Evolutionary conservation across 1,140 invertebrate genomes (phyloP), one percentile per base, ranked within the genome.

Genomic region (Tenebrio molitor): DNA sequence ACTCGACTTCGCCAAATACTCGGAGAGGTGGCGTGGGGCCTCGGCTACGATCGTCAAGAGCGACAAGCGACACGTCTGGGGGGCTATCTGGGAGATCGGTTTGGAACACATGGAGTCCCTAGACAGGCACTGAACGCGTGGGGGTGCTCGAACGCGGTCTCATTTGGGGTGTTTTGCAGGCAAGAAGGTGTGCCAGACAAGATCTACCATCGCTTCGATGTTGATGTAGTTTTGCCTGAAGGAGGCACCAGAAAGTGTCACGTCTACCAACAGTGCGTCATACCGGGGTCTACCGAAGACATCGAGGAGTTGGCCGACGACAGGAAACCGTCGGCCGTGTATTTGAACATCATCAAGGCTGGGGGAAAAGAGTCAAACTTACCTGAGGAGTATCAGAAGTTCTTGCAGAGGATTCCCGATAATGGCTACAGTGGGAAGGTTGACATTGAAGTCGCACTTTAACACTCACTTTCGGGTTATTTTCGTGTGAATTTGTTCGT

Each of bases 51-150:
- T 96, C 75, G 86, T 91, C 1, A 89, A 91, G 12, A 85, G 84
- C 29, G 39, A 83, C 17, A 81, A 85, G 17, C 78, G 81, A 14
- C 76, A 87, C 75, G 88, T 95, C 1, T 95, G 91, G 91, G 94
- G 94, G 33, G 89, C 91, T 33, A 81, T 96, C 42, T 96, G 93
- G 93, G 88, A 91, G 84, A 82, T 95, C 63, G 81, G 90, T 74
- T 84, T 86, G 12, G 81, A 81, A 29, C 87, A 95, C 78, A 84
- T 91, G 78, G 73, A 82, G 2, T 82, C 85, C 78, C 84, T 96
- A 50, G 93, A 95, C 80, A 83, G 82, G 90, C n/a, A n/a, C n/a
- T 92, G 85, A 84, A 19, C 15, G 8, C 0, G 4, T n/a, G n/a
- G n/a, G n/a, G n/a, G n/a, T n/a, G n/a, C n/a, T n/a, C n/a, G n/a